Evolutionary conservation across 2,113 vertebrate species (phyloP), one percentile per base, ranked within the genome.

Genomic region (Tragelaphus scriptus): DNA sequence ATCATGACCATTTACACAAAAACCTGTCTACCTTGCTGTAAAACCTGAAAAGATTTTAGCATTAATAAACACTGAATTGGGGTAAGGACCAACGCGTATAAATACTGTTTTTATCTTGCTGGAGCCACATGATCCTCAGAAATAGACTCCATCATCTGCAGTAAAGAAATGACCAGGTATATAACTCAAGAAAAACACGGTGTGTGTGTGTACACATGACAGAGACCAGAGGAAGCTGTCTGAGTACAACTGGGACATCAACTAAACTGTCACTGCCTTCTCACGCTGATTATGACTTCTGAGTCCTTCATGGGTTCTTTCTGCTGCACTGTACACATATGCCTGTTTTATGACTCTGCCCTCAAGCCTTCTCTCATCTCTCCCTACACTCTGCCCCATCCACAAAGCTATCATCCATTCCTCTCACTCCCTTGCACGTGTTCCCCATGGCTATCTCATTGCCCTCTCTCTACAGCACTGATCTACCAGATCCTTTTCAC

Each of bases 21-120:
- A 87, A 49, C 25, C 56, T 47, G 23, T 51, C 75, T 44, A 40
- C 17, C 2, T 28, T 85, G 30, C 19, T 80, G 36, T 53, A 61
- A 85, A 91, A 92, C n/a, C 6, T 28, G 7, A 17, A 17, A 5
- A 75, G 30, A 77, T 17, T 71, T 61, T 86, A 51, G 32, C 23
- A 82, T 75, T 85, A 87, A 59, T 85, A 91, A 91, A 84, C 32
- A 30, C 36, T 87, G 58, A 68, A 28, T 88, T 7, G 63, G 75
- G 40, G 56, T 75, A 89, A 88, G 23, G 10, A 44, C 28, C 44
- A 58, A 49, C 9, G 2, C 5, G 14, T 30, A 26, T 44, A 56
- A 85, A 77, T 6, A 61, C 6, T 32, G 49, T 28, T 93, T 94
- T 91, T 82, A 80, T 56, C 13, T 44, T 85, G n/a, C 28, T 59